Conservation (phyloP, 2,113 vertebrate genomes). For the Ceyx margarethae region DNA sequence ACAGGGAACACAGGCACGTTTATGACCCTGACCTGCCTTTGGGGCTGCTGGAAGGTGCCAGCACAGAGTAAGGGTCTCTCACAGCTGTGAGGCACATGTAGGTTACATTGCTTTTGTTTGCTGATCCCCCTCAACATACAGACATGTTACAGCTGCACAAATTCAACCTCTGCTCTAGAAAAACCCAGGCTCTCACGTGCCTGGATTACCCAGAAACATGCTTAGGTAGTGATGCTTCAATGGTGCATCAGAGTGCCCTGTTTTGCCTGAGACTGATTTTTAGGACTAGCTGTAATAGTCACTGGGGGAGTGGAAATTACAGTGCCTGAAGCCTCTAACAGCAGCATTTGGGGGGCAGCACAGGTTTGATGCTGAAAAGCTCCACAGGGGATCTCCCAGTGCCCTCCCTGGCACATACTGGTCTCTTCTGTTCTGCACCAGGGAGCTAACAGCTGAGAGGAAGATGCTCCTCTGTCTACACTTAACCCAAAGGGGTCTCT, state of each 20-base stretch:
- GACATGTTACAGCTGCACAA: neutral
- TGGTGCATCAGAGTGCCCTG: neutral
- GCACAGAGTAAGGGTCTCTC: too few relatives aligned
- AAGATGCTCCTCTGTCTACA: neutral
- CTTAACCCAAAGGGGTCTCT: neutral
- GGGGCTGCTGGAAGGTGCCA: accelerated
- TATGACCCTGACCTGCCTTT: accelerated
- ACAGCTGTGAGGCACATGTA: accelerated
- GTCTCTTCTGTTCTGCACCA: neutral
- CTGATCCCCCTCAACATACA: accelerated
- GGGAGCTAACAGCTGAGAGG: neutral
- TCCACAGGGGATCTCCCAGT: accelerated
- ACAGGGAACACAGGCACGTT: accelerated
- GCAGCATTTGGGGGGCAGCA: neutral
- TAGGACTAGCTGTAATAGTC: neutral
- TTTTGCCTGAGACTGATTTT: neutral
- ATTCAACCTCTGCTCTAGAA: neutral
- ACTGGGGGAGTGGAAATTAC: neutral
- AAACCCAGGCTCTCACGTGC: neutral
- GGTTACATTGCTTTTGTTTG: too few relatives aligned
- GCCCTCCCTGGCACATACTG: accelerated
- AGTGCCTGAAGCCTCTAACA: neutral
- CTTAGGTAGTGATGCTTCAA: neutral
- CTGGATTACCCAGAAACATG: neutral
- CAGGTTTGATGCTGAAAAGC: accelerated